These are phyloP conservation scores for Apistogramma diplotaenia DNA, from an alignment of 2,113 vertebrate genomes.

Conservation along the genomic window DNA sequence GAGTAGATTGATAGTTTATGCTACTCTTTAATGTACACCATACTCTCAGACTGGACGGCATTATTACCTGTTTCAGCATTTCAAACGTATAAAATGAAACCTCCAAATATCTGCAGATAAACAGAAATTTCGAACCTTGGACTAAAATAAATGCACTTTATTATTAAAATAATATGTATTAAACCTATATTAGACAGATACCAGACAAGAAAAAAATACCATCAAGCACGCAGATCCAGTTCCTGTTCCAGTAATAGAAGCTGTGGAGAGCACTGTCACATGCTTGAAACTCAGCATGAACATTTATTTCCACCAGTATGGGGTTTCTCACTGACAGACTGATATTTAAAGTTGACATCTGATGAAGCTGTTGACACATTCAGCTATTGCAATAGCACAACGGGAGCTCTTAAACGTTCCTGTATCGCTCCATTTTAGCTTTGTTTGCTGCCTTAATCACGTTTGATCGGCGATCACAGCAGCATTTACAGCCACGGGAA, in stretches of 20 bases:
- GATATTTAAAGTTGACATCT: slow-evolving; percentile 43
- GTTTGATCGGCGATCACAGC: background rate
- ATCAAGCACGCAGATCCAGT: background rate
- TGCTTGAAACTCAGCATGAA: slow-evolving; percentile 21
- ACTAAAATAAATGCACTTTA: background rate
- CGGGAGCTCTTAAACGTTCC: background rate
- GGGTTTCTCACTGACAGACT: background rate
- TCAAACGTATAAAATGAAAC: background rate
- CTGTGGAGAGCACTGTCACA: slow-evolving; percentile 10
- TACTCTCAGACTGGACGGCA: background rate
- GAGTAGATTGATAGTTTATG: background rate
- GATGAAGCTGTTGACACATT: slow-evolving; percentile 28
- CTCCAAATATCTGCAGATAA: background rate
- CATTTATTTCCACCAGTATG: slow-evolving; percentile 30
- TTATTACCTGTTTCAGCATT: background rate
- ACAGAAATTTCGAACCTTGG: background rate
- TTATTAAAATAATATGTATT: background rate
- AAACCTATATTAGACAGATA: background rate
- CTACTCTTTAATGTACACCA: background rate
- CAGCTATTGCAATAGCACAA: background rate
- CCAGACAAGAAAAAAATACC: background rate
- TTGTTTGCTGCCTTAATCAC: background rate
- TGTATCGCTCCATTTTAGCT: background rate
- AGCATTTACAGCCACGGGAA: background rate
- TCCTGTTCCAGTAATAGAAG: slow-evolving; percentile 29